These are phyloP conservation scores for Cynopterus brachyotis DNA, from an alignment of 2,113 vertebrate genomes.

Conservation along the genomic window DNA sequence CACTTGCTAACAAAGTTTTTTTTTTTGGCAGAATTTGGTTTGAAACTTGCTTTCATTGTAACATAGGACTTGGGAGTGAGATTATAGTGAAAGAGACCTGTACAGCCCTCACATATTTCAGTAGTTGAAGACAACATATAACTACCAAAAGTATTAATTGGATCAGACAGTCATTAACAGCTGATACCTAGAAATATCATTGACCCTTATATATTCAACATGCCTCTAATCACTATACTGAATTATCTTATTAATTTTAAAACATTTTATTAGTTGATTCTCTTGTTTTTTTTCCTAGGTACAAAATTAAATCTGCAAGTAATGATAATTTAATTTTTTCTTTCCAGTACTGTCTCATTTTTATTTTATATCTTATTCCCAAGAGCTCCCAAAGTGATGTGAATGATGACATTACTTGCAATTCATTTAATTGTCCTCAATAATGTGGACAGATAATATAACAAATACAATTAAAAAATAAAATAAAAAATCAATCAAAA, in stretches of 20 bases:
- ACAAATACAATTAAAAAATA: background rate
- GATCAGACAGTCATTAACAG: background rate
- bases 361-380: background rate
- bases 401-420: background rate
- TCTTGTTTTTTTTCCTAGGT: background rate
- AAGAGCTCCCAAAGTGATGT: background rate
- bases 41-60: background rate
- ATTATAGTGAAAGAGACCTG: background rate
- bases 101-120: background rate
- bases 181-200: background rate
- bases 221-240: background rate
- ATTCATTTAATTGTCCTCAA: background rate
- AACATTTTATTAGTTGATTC: background rate
- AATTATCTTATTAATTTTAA: constrained; percentile 29
- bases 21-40: background rate
- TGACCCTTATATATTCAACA: background rate
- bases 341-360: background rate
- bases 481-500: background rate
- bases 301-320: background rate
- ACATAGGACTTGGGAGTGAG: background rate
- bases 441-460: background rate
- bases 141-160: background rate
- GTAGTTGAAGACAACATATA: background rate
- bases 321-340: background rate
- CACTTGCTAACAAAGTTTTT: background rate